Percentiles rank a stretch among this genome's conserved stretches.
Evolutionary conservation across 1,140 invertebrate genomes (phyloP).

Genomic region (Drosophila ficusphila): DNA sequence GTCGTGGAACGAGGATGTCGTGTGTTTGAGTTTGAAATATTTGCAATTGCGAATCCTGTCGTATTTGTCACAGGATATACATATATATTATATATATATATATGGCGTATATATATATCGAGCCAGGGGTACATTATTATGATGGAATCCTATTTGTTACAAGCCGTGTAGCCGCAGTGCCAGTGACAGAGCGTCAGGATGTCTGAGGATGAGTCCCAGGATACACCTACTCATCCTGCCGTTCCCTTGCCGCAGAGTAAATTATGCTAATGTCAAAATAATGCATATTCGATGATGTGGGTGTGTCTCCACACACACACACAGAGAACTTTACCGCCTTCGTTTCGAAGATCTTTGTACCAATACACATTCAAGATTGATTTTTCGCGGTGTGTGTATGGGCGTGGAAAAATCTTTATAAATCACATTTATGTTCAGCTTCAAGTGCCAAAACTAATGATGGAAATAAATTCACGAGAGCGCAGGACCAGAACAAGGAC

Average conservation of each 20-base stretch:
- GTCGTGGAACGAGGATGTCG: conserved; percentile 41
- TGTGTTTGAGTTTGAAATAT: conserved; percentile 80
- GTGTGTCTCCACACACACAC: conserved; percentile 31
- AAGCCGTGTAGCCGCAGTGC: conserved; percentile 68
- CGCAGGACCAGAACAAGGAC: conserved; percentile 60
- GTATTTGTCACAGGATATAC: conserved; percentile 75
- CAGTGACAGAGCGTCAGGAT: conserved; percentile 65
- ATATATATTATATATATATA: conserved; percentile 25
- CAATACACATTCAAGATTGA: conserved; percentile 41
- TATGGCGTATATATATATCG: conserved; percentile 17
- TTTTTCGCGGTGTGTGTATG: conserved; percentile 33
- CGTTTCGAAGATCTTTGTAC: neutral
- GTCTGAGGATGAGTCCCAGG: conserved; percentile 16
- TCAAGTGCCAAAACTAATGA: conserved; percentile 83
- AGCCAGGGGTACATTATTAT: conserved; percentile 66
- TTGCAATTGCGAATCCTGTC: conserved; percentile 80
- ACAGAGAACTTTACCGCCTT: conserved; percentile 23
- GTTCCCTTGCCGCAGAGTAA: conserved; percentile 55
- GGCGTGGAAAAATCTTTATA: conserved; percentile 57
- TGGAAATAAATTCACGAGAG: conserved; percentile 79
- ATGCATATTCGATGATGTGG: conserved; percentile 83
- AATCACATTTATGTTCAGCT: conserved; percentile 79
- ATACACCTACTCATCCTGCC: conserved; percentile 25
- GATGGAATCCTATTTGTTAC: conserved; percentile 83
- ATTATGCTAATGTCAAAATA: conserved; percentile 84